Percentiles rank a stretch among this genome's conserved stretches.
phyloP scores from a whole-genome alignment of 2,888 invertebrate genomes.

The Meghimatium bilineatum region DNA sequence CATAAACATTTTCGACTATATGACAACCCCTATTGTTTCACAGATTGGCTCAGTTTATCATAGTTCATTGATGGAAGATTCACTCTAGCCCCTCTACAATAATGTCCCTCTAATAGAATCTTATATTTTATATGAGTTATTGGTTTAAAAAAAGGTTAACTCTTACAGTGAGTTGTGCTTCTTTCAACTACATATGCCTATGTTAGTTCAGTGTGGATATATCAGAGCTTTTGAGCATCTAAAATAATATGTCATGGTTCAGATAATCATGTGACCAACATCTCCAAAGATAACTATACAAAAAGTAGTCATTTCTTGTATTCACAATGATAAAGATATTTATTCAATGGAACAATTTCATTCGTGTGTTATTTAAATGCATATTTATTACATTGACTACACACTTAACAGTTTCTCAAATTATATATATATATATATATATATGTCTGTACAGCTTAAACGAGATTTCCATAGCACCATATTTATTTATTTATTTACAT shows the following conservation, averaged over 20 bases:
- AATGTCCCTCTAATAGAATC: constrained; percentile 98
- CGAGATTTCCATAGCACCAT: constrained; percentile 8
- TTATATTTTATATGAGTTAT: constrained; percentile 99
- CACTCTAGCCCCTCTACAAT: constrained; percentile 97
- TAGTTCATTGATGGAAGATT: constrained; percentile 99
- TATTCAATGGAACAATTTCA: not conserved
- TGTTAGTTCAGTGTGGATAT: too few relatives aligned
- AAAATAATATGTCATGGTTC: too few relatives aligned
- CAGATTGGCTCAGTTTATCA: constrained; percentile 84
- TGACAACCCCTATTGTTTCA: too few relatives aligned
- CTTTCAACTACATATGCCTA: too few relatives aligned
- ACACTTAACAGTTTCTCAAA: too few relatives aligned
- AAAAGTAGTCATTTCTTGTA: not conserved
- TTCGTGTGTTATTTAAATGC: not conserved
- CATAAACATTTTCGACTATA: too few relatives aligned
- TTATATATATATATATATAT: too few relatives aligned
- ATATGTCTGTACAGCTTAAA: not conserved
- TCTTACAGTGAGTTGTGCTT: too few relatives aligned
- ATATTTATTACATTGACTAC: not conserved
- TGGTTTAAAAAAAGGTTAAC: too few relatives aligned
- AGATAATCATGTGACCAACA: too few relatives aligned
- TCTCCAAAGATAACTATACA: too few relatives aligned
- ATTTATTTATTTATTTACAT: constrained; percentile 21
- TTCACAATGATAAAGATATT: not conserved
- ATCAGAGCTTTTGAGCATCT: too few relatives aligned